Percentiles rank a stretch among this genome's conserved stretches.
These are phyloP conservation scores for Netelia virgata DNA, from an alignment of 2,888 invertebrate genomes.

Conservation along the genomic window DNA sequence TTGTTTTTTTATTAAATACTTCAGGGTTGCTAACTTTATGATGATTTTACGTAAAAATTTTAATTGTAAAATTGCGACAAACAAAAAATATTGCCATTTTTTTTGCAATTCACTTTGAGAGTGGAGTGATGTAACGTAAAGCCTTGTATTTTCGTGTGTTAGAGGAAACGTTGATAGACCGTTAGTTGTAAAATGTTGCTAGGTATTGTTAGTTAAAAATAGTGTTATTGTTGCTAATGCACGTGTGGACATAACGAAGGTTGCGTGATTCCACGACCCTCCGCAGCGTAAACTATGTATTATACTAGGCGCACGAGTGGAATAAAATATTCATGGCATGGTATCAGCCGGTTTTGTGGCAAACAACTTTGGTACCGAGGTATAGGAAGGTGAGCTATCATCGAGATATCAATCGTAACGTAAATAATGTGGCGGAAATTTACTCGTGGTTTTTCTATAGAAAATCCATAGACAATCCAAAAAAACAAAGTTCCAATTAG, in stretches of 20 bases:
- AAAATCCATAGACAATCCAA: background rate
- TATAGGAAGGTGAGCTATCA: background rate
- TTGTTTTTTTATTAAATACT: background rate
- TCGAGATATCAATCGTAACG: conserved; percentile 40
- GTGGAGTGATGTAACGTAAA: background rate
- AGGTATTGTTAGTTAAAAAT: background rate
- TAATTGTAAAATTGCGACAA: background rate
- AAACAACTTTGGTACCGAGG: conserved; percentile 40
- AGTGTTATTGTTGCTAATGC: conserved; percentile 33
- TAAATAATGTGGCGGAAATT: conserved; percentile 37
- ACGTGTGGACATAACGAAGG: conserved; percentile 29
- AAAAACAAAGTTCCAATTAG: background rate
- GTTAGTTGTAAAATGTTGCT: no score
- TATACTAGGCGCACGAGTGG: conserved; percentile 17
- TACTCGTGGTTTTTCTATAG: conserved; percentile 11
- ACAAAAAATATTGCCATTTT: background rate
- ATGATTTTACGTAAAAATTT: background rate
- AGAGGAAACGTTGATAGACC: background rate
- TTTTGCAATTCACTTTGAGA: background rate
- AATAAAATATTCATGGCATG: conserved; percentile 59
- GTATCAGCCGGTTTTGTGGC: conserved; percentile 29
- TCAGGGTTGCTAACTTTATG: background rate
- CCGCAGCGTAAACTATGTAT: background rate
- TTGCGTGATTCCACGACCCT: conserved; percentile 58
- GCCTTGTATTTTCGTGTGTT: background rate